These are phyloP conservation scores for Flexamia atlantica DNA, from an alignment of 2,888 invertebrate genomes.

Conservation along the genomic window DNA sequence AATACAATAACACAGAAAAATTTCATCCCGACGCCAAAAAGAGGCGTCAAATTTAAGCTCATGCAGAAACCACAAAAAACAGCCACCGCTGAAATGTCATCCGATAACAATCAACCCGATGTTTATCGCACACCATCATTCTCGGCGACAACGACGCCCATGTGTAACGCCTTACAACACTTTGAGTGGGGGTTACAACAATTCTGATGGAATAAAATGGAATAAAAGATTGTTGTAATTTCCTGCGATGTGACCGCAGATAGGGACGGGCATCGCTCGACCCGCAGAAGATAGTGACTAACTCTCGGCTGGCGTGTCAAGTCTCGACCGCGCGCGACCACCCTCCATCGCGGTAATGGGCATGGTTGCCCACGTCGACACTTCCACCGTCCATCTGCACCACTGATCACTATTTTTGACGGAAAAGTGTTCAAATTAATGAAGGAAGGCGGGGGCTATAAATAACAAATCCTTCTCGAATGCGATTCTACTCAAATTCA, in stretches of 20 bases:
- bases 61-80: too few species aligned
- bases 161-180: neutral
- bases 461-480: too few species aligned
- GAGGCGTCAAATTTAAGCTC: too few species aligned
- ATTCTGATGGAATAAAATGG: constrained; percentile 33
- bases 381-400: too few species aligned
- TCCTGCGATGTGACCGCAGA: neutral
- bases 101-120: neutral
- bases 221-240: constrained; percentile 35
- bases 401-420: too few species aligned
- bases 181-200: neutral
- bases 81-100: neutral
- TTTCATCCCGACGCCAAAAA: too few species aligned
- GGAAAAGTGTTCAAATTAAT: too few species aligned
- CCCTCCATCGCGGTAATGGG: too few species aligned
- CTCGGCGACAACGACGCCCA: neutral
- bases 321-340: neutral
- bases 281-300: neutral
- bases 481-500: too few species aligned
- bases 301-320: constrained; percentile 14
- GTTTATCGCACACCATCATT: constrained; percentile 20
- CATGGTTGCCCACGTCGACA: too few species aligned
- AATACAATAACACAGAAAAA: too few species aligned
- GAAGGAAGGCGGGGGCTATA: too few species aligned
- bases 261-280: neutral